phyloP scores from a whole-genome alignment of 1,140 invertebrate genomes.

The Halictus rubicundus region DNA sequence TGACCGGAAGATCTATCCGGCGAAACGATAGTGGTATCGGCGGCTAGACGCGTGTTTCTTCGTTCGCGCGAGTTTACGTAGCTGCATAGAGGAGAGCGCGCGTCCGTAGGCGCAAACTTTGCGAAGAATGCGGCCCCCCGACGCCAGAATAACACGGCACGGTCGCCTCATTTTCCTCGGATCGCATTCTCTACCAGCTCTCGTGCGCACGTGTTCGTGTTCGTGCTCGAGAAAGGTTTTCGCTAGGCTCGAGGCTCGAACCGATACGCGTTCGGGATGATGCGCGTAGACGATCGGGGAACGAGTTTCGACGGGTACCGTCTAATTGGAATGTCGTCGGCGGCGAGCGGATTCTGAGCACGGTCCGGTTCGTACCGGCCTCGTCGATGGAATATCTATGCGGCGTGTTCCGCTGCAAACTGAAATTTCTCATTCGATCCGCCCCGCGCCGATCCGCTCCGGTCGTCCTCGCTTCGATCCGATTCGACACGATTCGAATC shows the following conservation, averaged over 20 bases:
- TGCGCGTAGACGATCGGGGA: slow-evolving; percentile 24
- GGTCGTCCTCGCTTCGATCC: too few species aligned
- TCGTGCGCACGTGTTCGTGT: neutral
- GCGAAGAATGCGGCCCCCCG: slow-evolving; percentile 49
- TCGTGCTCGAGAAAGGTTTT: neutral
- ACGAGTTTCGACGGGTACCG: slow-evolving; percentile 35
- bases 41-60: too few species aligned
- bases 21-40: too few species aligned
- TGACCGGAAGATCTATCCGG: too few species aligned
- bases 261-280: slow-evolving; percentile 22
- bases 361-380: neutral
- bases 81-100: too few species aligned
- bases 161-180: slow-evolving; percentile 25
- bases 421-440: neutral
- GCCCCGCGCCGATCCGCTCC: too few species aligned
- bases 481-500: too few species aligned
- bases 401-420: too few species aligned
- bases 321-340: slow-evolving; percentile 53
- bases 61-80: neutral
- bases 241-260: slow-evolving; percentile 8
- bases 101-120: slow-evolving; percentile 28
- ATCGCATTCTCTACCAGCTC: too few species aligned
- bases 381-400: neutral
- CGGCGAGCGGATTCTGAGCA: neutral
- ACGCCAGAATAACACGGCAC: slow-evolving; percentile 19